Evolutionary conservation across 1,140 invertebrate genomes (phyloP).

Genomic region (Octopus sinensis): DNA sequence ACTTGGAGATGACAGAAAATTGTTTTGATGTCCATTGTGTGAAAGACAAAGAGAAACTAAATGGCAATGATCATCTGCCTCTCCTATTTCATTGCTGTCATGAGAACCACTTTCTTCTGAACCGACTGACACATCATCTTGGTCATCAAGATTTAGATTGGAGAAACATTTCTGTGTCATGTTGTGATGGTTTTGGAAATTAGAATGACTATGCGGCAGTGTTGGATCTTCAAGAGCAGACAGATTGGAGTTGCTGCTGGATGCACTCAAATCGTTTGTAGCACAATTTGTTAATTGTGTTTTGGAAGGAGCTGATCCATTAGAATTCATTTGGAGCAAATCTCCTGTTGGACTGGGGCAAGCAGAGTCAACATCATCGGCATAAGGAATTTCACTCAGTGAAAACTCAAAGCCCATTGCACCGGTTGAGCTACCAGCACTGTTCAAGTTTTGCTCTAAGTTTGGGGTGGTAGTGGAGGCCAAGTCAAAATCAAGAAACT

Average conservation of each 20-base stretch:
- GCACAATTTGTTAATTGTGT: not conserved
- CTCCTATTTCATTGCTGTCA: slow-evolving; percentile 6
- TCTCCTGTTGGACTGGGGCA: not conserved
- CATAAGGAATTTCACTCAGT: slow-evolving; percentile 6
- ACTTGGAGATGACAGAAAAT: too few relatives aligned
- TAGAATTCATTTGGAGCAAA: not conserved
- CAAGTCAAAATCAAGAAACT: not conserved
- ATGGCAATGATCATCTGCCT: not conserved
- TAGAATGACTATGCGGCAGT: not conserved
- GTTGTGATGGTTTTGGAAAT: not conserved
- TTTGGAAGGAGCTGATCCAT: not conserved
- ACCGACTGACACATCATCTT: slow-evolving; percentile 5
- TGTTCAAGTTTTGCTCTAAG: not conserved
- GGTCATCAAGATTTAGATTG: not conserved
- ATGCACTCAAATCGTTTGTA: slow-evolving; percentile 9
- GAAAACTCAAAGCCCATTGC: not conserved
- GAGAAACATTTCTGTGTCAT: not conserved
- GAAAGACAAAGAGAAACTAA: too few relatives aligned
- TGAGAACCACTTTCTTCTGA: slow-evolving; percentile 10
- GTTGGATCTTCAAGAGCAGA: not conserved
- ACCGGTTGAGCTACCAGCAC: not conserved
- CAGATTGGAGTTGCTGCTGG: not conserved
- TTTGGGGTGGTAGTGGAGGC: not conserved
- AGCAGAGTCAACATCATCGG: slow-evolving; percentile 3
- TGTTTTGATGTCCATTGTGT: too few relatives aligned